These are phyloP conservation scores for Rhinatrema bivittatum DNA, from an alignment of 2,797 vertebrate species.

Conservation along the genomic window DNA sequence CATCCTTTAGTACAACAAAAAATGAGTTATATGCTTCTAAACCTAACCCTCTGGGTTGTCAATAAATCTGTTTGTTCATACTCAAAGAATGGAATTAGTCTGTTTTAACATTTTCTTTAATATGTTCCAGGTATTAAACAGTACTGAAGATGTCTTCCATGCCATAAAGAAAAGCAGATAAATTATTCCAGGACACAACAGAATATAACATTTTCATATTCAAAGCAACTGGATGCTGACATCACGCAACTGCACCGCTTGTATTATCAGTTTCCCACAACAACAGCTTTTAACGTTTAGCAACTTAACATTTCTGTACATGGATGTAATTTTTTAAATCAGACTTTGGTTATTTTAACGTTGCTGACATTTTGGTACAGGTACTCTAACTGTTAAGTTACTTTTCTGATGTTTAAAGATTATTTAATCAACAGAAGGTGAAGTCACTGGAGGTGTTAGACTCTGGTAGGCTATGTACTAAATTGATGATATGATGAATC, in stretches of 20 bases:
- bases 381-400: slow-evolving; percentile 34
- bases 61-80: slow-evolving; percentile 4
- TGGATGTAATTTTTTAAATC: slow-evolving; percentile 44
- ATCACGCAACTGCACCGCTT: slow-evolving; percentile 60
- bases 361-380: slow-evolving; percentile 40
- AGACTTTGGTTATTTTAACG: slow-evolving; percentile 39
- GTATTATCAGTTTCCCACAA: slow-evolving; percentile 56
- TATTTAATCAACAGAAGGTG: slow-evolving; percentile 34
- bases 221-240: slow-evolving; percentile 66
- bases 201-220: slow-evolving; percentile 64
- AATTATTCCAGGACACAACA: slow-evolving; percentile 63
- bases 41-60: neutral
- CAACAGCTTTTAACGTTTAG: slow-evolving; percentile 46
- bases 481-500: slow-evolving; percentile 12
- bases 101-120: slow-evolving; percentile 10
- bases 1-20: no score
- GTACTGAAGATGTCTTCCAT: slow-evolving; percentile 28
- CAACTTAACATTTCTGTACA: slow-evolving; percentile 51
- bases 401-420: slow-evolving; percentile 24
- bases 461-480: slow-evolving; percentile 27
- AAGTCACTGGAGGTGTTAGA: slow-evolving; percentile 29
- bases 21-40: slow-evolving; percentile 25
- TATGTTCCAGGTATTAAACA: slow-evolving; percentile 37
- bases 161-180: slow-evolving; percentile 59
- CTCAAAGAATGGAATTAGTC: slow-evolving; percentile 6